These are phyloP conservation scores for Caenorhabditis virilis DNA, from an alignment of 2,888 invertebrate genomes.

Conservation along the genomic window DNA sequence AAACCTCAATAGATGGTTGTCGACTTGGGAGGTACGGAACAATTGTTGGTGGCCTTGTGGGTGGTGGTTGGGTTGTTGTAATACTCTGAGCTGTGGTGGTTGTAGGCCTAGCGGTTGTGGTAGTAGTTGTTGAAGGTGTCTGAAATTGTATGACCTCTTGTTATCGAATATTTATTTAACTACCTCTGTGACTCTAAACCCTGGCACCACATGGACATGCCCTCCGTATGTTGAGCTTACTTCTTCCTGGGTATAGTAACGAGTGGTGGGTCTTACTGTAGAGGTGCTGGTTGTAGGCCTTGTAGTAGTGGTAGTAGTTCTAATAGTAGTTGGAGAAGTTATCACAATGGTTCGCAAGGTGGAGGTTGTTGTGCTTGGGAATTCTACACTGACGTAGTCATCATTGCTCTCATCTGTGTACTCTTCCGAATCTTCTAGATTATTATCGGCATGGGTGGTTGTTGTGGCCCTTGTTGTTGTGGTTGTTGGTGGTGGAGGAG, in stretches of 20 bases:
- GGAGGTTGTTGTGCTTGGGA: too few relatives aligned
- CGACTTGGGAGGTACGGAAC: constrained; percentile 10
- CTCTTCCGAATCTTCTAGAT: neutral
- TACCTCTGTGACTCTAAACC: constrained; percentile 29
- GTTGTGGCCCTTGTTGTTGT: neutral
- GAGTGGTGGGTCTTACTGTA: constrained; percentile 1
- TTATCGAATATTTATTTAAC: too few relatives aligned
- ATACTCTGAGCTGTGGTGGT: constrained; percentile 19
- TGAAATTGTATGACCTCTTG: too few relatives aligned
- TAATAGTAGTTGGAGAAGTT: too few relatives aligned
- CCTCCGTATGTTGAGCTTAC: constrained; percentile 1
- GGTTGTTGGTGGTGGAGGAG: neutral
- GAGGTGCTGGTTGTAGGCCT: neutral
- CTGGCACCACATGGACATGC: constrained; percentile 24
- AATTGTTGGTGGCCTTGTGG: constrained; percentile 8
- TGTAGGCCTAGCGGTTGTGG: constrained; percentile 7
- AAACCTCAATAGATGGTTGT: constrained; percentile 15
- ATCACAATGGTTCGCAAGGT: too few relatives aligned
- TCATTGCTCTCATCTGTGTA: too few relatives aligned
- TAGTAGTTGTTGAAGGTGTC: constrained; percentile 8
- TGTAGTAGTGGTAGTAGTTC: constrained; percentile 5
- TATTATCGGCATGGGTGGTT: neutral
- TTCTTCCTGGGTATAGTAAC: constrained; percentile 1
- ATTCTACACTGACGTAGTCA: too few relatives aligned
- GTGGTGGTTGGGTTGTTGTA: constrained; percentile 7